A percentile compares a stretch with the other conserved stretches of the same genome.
phyloP scores from a whole-genome alignment of 1,140 invertebrate genomes.

The Drosophila triauraria region DNA sequence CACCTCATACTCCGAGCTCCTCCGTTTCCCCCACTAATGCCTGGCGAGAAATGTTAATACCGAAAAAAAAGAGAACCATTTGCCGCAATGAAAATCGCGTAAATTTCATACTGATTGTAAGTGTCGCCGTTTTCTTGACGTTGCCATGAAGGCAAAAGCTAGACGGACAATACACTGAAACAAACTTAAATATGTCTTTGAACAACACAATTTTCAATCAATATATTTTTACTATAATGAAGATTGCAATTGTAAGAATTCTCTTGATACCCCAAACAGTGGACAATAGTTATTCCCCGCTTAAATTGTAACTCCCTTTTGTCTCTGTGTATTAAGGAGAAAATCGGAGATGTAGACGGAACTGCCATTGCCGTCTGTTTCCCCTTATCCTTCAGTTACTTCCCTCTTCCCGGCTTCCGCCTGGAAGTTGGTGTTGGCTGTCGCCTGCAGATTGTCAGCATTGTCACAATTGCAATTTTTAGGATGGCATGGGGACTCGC shows the following conservation, averaged over 20 bases:
- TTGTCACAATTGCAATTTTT: conserved; percentile 80
- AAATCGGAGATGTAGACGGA: conserved; percentile 32
- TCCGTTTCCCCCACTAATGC: conserved; percentile 6
- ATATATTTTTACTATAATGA: too few relatives aligned
- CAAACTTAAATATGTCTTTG: background rate
- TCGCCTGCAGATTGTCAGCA: conserved; percentile 81
- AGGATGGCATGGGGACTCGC: conserved; percentile 45
- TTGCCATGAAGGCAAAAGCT: conserved; percentile 38
- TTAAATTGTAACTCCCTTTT: background rate
- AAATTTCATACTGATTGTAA: conserved; percentile 82
- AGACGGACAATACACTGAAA: conserved; percentile 15
- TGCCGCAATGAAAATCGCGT: conserved; percentile 82
- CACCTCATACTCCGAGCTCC: conserved; percentile 9
- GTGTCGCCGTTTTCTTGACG: conserved; percentile 78
- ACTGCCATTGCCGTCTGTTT: conserved; percentile 61
- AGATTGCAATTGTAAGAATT: too few relatives aligned
- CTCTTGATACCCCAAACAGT: too few relatives aligned
- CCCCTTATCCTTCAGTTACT: conserved; percentile 42
- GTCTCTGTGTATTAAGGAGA: background rate
- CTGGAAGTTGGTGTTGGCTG: conserved; percentile 47
- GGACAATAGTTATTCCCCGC: too few relatives aligned
- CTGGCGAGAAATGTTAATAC: conserved; percentile 78
- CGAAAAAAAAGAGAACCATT: conserved; percentile 80
- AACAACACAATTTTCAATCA: too few relatives aligned
- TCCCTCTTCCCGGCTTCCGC: conserved; percentile 16